Evolutionary conservation across 2,888 invertebrate species (phyloP), one percentile per base, ranked within the genome.

Genomic region (Heliothis peltigera): DNA sequence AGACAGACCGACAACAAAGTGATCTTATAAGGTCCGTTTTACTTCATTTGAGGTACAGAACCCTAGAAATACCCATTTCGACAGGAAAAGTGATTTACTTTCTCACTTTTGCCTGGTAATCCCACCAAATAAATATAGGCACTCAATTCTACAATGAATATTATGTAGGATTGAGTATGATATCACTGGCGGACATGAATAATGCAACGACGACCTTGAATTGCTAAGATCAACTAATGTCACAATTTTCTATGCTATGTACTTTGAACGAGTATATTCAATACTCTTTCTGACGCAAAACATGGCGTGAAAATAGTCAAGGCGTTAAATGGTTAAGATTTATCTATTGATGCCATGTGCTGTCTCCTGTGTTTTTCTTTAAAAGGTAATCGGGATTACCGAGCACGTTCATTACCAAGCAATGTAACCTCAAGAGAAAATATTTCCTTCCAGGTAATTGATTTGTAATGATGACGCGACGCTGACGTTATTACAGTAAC

Each of bases 171-270:
- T 75, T 67, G 75, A 81, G 81, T 78, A 84, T 89, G 87, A 89
- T 87, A 87, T 90, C 85, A 89, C 77, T 81, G 70, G 78, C 71
- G 77, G 79, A 78, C 79, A 90, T 88, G 87, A 86, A 85, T 88
- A 89, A 88, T 88, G 85, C 85, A 88, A 82, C 65, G 83, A 71
- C 64, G 72, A 75, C 84, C 85, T 87, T 85, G 85, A 84, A 81
- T 79, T 73, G 75, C 81, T 76, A 77, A 82, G 81, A 87, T 84
- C 76, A 80, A 76, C 78, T 80, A 77, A 81, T 80, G 81, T 81
- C 79, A 83, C 81, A 79, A 79, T 81, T 83, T 84, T 82, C 79
- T 81, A 74, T 58, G 57, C 55, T 60, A 55, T 18, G 55, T 70
- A 75, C 32, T 61, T 68, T 51, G 57, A 43, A 55, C 57, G 2